Base-by-base conservation (phyloP, 2,888 invertebrate genomes). In the Busseola fusca region DNA sequence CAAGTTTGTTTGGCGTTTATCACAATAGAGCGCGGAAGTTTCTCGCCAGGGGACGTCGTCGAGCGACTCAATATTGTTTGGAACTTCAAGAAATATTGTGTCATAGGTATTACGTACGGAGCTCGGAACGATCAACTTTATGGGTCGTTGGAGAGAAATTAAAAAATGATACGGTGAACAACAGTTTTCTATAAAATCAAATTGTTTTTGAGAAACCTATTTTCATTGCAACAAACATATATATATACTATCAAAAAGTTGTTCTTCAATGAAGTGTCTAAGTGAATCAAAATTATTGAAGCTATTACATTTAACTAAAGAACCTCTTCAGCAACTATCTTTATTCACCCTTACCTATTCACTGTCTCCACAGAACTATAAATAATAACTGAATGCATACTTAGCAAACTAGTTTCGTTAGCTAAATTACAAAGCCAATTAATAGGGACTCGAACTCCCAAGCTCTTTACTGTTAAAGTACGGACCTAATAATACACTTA, bases 11-110 rank as follows among this genome's bases (percentile, higher is more conserved):
- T 86, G 87, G 86, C 88, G 87, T 89, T 88, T 89, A 89, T 90
- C 90, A 93, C 91, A 92, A 93, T 92, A 87, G 88, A 89, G 83
- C 87, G 80, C 50, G 76, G 76, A 92, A 92, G 87, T 92, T 91
- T 74, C 84, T 83, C 85, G 86, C 84, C 86, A 68, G 60, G 88
- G 87, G 84, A 87, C 83, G 81, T 73, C 72, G 78, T 58, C 67
- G 83, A 87, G 88, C 84, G 80, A 87, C 87, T 89, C 89, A 88
- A 91, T 92, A 91, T 92, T 91, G 89, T 90, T 87, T 76, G 84
- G 81, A 92, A 91, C 88, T 92, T 87, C 78, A 74, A 84, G 87
- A 88, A 90, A 89, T 91, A 90, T 88, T 87, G 83, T 88, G 87
- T 88, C 85, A 87, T 87, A 87, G 83, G 74, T 83, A 81, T 82